These are phyloP conservation scores for Xenopus tropicalis DNA, from an alignment of 2,113 vertebrate genomes.

Conservation along the genomic window UCB_Xtro_10.0 CM004449.2:107230001-107230500, in stretches of 20 bases:
- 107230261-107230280: background rate
- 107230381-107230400: no score
- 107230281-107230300: background rate
- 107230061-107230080: slow-evolving; percentile 1
- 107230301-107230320: background rate
- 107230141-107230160: background rate
- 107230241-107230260: background rate
- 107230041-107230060: background rate
- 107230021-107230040: background rate
- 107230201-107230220: background rate
- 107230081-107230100: background rate
- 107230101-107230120: background rate
- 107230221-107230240: background rate
- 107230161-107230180: background rate
- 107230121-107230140: background rate
- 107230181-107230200: background rate
- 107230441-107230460: no score
- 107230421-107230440: no score
- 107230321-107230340: background rate
- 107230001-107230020: slow-evolving; percentile 5
- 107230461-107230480: no score
- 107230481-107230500: no score
- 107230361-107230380: no score
- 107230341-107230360: no score
- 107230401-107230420: no score